Evolutionary conservation across 2,113 vertebrate species (phyloP).

Genomic region (Oryzias curvinotus): DNA sequence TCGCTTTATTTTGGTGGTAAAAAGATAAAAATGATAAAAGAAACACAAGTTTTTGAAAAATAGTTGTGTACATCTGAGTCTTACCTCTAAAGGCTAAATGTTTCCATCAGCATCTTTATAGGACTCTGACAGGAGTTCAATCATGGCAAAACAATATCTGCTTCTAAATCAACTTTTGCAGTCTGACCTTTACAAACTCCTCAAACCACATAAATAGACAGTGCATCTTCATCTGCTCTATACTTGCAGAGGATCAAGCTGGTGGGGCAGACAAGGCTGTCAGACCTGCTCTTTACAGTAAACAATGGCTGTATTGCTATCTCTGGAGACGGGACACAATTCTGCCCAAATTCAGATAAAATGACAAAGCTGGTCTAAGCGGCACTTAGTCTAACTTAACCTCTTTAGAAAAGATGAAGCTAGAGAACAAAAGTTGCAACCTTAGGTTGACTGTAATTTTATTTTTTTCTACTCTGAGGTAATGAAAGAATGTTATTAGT

Average conservation of each 20-base stretch:
- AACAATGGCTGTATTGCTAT: conserved; percentile 31
- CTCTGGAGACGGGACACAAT: conserved; percentile 37
- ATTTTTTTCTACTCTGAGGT: conserved; percentile 34
- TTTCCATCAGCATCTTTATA: background rate
- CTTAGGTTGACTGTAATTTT: conserved; percentile 7
- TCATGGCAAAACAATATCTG: conserved; percentile 33
- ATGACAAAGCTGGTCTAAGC: conserved; percentile 29
- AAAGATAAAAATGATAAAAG: conserved; percentile 1
- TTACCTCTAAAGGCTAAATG: background rate
- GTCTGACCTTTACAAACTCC: conserved; percentile 57
- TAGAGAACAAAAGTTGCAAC: conserved; percentile 34
- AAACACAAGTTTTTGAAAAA: no score
- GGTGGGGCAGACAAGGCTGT: conserved; percentile 42
- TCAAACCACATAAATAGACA: conserved; percentile 20
- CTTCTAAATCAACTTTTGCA: conserved; percentile 28
- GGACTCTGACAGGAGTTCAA: conserved; percentile 26
- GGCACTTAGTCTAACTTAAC: conserved; percentile 38
- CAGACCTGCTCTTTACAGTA: conserved; percentile 53
- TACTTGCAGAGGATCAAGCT: conserved; percentile 36
- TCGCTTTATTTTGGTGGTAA: background rate
- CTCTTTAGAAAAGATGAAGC: conserved; percentile 53
- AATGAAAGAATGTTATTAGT: conserved; percentile 49
- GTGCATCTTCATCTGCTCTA: conserved; percentile 46
- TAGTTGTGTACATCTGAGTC: background rate
- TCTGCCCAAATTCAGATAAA: conserved; percentile 38